phyloP scores from a whole-genome alignment of 1,140 invertebrate species.

The Leptonema lineaticorne region DNA sequence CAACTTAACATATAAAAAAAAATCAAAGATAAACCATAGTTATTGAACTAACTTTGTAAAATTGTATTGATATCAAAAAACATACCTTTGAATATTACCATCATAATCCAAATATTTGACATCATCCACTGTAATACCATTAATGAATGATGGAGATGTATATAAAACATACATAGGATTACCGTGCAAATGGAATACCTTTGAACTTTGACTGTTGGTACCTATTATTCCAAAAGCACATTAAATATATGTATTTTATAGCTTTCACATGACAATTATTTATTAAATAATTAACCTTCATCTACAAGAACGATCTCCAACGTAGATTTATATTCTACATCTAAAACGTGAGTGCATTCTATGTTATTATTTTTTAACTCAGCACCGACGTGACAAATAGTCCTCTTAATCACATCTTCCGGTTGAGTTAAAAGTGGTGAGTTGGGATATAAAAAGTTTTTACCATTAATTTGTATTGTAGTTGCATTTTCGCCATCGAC shows the following conservation, averaged over 20 bases:
- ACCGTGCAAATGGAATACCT: constrained; percentile 56
- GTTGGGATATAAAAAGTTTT: constrained; percentile 53
- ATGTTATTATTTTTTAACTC: constrained; percentile 46
- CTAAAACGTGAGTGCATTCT: constrained; percentile 51
- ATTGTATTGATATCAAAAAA: not conserved
- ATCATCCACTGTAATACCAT: constrained; percentile 46
- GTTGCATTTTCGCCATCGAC: not conserved
- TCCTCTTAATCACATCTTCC: constrained; percentile 44
- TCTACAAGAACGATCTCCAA: constrained; percentile 52
- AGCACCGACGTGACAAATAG: constrained; percentile 47
- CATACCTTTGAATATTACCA: constrained; percentile 49
- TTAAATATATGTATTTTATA: not conserved
- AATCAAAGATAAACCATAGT: too few species aligned
- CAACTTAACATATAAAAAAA: too few species aligned
- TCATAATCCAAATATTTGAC: constrained; percentile 45
- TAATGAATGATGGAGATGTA: constrained; percentile 46
- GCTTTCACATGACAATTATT: not conserved
- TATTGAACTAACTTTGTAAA: not conserved
- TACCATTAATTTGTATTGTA: constrained; percentile 49
- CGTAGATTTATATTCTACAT: constrained; percentile 44
- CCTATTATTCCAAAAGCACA: constrained; percentile 41
- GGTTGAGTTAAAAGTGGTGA: constrained; percentile 47
- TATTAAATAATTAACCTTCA: constrained; percentile 47
- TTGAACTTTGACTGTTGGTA: constrained; percentile 49
- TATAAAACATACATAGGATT: constrained; percentile 49